Evolutionary conservation across 2,797 vertebrate genomes (phyloP).

Genomic region (Acanthurus tractus): DNA sequence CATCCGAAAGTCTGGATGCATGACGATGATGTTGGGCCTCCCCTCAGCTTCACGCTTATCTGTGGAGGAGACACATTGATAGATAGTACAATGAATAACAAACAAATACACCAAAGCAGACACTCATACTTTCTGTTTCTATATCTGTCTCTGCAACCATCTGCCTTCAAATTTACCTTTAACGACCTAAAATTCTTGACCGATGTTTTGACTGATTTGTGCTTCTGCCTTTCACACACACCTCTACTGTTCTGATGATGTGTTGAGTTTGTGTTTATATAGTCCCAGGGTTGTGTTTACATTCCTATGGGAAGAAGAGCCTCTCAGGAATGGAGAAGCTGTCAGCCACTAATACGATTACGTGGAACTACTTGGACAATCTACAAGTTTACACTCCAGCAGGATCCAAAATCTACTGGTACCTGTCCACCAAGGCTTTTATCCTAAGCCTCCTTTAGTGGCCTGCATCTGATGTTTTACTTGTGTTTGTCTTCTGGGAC

Average conservation of each 20-base stretch:
- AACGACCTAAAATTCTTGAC: no score
- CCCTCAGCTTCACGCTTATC: slow-evolving; percentile 82
- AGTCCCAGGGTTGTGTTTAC: slow-evolving; percentile 45
- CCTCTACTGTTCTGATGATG: background rate
- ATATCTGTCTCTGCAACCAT: background rate
- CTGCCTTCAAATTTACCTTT: background rate
- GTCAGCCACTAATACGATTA: slow-evolving; percentile 20
- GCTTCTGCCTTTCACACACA: slow-evolving; percentile 1
- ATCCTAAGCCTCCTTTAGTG: slow-evolving; percentile 39
- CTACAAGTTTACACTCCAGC: slow-evolving; percentile 20
- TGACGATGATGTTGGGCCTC: slow-evolving; percentile 88
- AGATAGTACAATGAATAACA: slow-evolving; percentile 3
- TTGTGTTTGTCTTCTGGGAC: slow-evolving; percentile 41
- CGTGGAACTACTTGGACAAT: slow-evolving; percentile 27
- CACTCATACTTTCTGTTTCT: background rate
- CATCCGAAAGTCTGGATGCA: slow-evolving; percentile 99
- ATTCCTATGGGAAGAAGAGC: slow-evolving; percentile 43
- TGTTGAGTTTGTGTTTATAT: slow-evolving; percentile 46
- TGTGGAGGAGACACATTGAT: slow-evolving; percentile 69
- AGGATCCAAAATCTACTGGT: slow-evolving; percentile 36
- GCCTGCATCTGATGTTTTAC: slow-evolving; percentile 28
- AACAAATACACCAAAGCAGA: background rate
- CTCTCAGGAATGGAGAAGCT: slow-evolving; percentile 19
- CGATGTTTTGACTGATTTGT: background rate
- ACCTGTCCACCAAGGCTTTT: slow-evolving; percentile 66